Evolutionary conservation across 2,888 invertebrate species (phyloP), one percentile per base, ranked within the genome.

Genomic region (Drosophila eohydei): DNA sequence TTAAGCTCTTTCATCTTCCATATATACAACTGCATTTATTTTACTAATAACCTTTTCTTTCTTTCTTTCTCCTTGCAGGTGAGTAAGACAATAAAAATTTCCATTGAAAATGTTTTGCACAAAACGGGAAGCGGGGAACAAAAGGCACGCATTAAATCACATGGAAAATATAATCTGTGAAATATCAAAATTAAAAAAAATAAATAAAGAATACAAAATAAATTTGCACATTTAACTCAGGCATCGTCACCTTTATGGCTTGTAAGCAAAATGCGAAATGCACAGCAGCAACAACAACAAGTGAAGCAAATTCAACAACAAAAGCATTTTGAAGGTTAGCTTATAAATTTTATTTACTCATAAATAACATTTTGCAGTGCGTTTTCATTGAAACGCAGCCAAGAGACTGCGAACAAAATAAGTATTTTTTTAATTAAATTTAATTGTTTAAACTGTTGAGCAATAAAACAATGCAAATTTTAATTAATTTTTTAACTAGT

Each of bases 261-360:
- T 78, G 83, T 83, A 85, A 83, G 83, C 83, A 82, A 80, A 71
- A 80, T 80, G 74, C 80, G 60, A 60, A 64, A 60, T 82, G 71
- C 56, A 72, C 54, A 58, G 46, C 26, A 57, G 59, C 50, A 34
- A 55, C 66, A 64, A 38, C 50, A 48, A 63, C 26, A 36, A 56
- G 21, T 43, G 43, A 56, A 56, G 26, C 34, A 55, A 11, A 32
- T 14, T 9, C 52, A 57, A 28, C 61, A 72, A 59, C 50, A 63
- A 28, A 58, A 60, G 43, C 16, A 41, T 32, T 65, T 43, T 74
- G 81, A 85, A 83, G 82, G 82, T 85, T 85, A 70, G 76, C 80
- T 70, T 71, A 78, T 82, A 75, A 71, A 75, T 73, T 82, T 55
- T 68, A 80, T 85, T 82, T 82, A 77, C 65, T 63, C 80, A 71